Percentiles rank a stretch among this genome's conserved stretches.
phyloP scores from a whole-genome alignment of 2,113 vertebrate species.

The Rhodinocichla rosea region DNA sequence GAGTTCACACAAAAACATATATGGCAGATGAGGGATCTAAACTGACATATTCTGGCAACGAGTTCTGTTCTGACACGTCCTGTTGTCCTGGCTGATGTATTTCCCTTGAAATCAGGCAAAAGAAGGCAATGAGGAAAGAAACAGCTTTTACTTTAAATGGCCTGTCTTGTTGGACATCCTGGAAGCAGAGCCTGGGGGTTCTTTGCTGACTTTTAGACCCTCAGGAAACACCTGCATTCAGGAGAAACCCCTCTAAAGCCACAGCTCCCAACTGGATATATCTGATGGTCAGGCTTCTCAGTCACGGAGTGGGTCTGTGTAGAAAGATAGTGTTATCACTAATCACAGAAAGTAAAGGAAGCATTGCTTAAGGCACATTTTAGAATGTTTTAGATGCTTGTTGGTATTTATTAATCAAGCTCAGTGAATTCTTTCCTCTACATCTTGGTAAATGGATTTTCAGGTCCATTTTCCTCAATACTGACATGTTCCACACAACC shows the following conservation, averaged over 20 bases:
- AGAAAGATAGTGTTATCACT: not conserved
- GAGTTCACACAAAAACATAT: not conserved
- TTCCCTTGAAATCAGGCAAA: not conserved
- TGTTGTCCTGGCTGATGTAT: not conserved
- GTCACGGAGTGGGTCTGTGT: not conserved
- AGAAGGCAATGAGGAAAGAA: not conserved
- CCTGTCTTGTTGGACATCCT: not conserved
- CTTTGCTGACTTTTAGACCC: not conserved
- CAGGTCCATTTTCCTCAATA: not conserved
- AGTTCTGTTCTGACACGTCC: not conserved
- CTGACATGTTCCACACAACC: not conserved
- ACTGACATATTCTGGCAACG: not conserved
- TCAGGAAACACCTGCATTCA: constrained; percentile 17
- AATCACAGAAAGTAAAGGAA: not conserved
- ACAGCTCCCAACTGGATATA: not conserved
- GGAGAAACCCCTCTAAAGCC: not conserved
- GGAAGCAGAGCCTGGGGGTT: not conserved
- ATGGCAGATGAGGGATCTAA: not conserved
- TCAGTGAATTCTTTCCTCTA: constrained; percentile 18
- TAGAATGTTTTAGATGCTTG: constrained; percentile 58
- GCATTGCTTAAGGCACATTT: constrained; percentile 32
- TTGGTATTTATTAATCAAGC: not conserved
- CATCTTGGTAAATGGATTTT: not conserved
- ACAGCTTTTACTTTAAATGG: not conserved
- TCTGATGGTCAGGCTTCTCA: not conserved